A percentile compares a stretch with the other conserved stretches of the same genome.
These are phyloP conservation scores for Sebastes steindachneri DNA, from an alignment of 2,797 vertebrate species.

Conservation along the genomic window DNA sequence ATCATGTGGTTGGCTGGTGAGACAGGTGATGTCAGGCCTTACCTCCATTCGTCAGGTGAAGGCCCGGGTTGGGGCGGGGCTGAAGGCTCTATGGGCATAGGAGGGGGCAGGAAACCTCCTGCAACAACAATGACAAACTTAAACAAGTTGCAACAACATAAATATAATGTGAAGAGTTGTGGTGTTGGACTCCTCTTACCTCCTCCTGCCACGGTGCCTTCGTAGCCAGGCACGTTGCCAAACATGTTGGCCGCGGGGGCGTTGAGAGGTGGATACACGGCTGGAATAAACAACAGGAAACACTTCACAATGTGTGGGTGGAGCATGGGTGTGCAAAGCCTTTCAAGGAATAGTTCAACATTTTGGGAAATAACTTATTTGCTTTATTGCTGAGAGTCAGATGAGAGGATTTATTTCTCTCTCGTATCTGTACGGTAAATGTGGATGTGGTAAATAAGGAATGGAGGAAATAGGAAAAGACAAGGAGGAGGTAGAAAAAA, in stretches of 20 bases:
- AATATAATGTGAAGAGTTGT: neutral
- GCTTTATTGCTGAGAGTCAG: neutral
- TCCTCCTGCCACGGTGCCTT: slow-evolving; percentile 46
- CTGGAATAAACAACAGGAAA: slow-evolving; percentile 28
- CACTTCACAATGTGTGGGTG: neutral
- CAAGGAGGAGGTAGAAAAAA: neutral
- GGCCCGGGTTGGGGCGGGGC: slow-evolving; percentile 54
- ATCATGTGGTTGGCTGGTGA: neutral
- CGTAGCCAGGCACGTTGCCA: slow-evolving; percentile 64
- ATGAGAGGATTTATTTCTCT: neutral
- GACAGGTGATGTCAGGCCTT: neutral
- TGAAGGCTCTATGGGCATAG: slow-evolving; percentile 54
- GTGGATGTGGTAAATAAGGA: neutral
- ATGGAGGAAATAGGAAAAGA: neutral
- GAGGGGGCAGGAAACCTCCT: slow-evolving; percentile 75
- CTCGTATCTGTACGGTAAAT: neutral
- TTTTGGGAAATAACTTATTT: neutral
- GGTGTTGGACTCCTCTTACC: slow-evolving; percentile 35
- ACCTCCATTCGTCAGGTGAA: slow-evolving; percentile 56
- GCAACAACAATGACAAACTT: neutral
- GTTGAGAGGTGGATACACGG: slow-evolving; percentile 19
- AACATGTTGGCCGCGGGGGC: slow-evolving; percentile 50
- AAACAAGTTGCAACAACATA: neutral
- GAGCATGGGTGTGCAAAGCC: too few relatives aligned
- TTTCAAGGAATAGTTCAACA: neutral